Evolutionary conservation across 2,113 vertebrate species (phyloP).

Genomic region (Pleuronectes platessa): DNA sequence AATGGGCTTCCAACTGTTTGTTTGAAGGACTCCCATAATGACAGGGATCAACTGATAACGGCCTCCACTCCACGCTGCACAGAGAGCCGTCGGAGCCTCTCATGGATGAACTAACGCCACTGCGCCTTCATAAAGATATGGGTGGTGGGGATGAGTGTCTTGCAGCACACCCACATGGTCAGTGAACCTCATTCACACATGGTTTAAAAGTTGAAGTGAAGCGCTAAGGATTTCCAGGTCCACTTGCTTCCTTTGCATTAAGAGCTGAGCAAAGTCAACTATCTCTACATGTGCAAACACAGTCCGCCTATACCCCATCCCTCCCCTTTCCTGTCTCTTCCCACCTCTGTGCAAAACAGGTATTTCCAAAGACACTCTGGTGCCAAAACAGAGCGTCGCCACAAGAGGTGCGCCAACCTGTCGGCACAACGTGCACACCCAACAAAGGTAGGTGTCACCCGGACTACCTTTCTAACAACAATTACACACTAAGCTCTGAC

Average conservation of each 20-base stretch:
- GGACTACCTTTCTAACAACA: conserved; percentile 57
- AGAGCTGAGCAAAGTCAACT: conserved; percentile 20
- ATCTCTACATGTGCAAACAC: conserved; percentile 63
- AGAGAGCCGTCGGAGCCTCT: conserved; percentile 46
- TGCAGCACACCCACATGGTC: conserved; percentile 17
- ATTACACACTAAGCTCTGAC: conserved; percentile 43
- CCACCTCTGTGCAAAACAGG: conserved; percentile 73
- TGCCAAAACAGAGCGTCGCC: conserved; percentile 67
- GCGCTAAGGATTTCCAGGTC: conserved; percentile 11
- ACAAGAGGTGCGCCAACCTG: conserved; percentile 71
- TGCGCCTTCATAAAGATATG: conserved; percentile 42
- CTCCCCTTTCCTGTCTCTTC: conserved; percentile 52
- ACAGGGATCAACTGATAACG: conserved; percentile 82
- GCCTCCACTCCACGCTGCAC: conserved; percentile 47
- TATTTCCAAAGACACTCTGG: conserved; percentile 73
- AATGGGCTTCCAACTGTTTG: conserved; percentile 85
- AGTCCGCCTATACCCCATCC: conserved; percentile 20
- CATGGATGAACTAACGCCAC: conserved; percentile 61
- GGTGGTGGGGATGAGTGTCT: conserved; percentile 18
- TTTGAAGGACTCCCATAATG: conserved; percentile 82
- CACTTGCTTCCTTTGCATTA: conserved; percentile 21
- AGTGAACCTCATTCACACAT: conserved; percentile 17
- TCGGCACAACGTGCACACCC: conserved; percentile 52
- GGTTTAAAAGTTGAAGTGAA: background rate
- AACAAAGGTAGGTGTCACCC: conserved; percentile 68